Conservation (phyloP, 2,888 invertebrate genomes). For the Byasa hedistus region DNA sequence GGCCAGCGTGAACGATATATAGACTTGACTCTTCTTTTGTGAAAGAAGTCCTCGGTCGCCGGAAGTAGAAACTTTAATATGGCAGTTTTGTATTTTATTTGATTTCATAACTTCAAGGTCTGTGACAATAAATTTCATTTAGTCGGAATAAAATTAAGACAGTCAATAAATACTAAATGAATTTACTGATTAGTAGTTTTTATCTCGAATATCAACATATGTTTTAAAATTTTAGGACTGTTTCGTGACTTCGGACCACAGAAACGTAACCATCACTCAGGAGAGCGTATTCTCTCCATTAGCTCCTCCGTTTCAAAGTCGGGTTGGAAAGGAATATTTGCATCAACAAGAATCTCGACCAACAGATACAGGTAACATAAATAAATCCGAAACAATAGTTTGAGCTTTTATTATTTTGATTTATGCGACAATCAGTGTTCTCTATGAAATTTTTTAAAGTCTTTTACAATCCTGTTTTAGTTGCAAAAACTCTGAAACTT, state of each 20-base stretch:
- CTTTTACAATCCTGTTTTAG: no score
- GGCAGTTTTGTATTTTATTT: no score
- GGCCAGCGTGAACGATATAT: no score
- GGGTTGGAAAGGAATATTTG: conserved; percentile 47
- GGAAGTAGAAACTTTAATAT: no score
- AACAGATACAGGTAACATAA: conserved; percentile 54
- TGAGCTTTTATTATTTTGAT: neutral
- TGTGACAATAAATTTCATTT: no score
- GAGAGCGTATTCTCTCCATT: conserved; percentile 54
- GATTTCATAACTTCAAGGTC: no score
- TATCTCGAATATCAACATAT: neutral
- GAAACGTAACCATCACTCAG: conserved; percentile 37
- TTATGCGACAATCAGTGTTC: no score
- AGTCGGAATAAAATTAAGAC: neutral
- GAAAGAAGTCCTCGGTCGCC: no score
- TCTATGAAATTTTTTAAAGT: no score
- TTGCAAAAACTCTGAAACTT: no score
- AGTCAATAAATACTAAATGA: neutral
- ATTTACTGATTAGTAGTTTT: neutral
- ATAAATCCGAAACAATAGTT: neutral
- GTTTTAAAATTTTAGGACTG: conserved; percentile 46
- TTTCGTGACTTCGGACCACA: conserved; percentile 45
- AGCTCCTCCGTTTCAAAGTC: conserved; percentile 52
- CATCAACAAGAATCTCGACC: conserved; percentile 57
- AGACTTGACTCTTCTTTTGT: no score